Base-by-base conservation (phyloP, 1,140 invertebrate species). In the Periplaneta americana region DNA sequence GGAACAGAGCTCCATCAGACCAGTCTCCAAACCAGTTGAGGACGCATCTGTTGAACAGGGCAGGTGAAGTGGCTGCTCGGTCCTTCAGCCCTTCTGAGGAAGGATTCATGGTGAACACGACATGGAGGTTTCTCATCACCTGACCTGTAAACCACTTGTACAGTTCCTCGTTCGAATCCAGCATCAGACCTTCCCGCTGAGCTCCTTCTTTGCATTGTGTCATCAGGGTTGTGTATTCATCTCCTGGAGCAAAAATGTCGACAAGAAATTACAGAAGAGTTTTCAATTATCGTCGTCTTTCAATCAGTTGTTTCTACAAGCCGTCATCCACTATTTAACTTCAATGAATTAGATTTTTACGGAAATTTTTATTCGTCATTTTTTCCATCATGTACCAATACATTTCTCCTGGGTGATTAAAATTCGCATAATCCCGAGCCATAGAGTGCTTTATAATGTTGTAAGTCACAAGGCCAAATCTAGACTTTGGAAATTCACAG, bases 11-110 rank as follows among this genome's bases (percentile, higher is more conserved):
- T 18, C 96, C 96, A 87, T 99, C 97, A 17, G 98, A 98, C 99
- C 99, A 99, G 90, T 99, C 99, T 1, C 99, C 99, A 88, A 99
- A 99, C 99, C 99, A 99, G 88, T 99, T 99, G 57, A 99, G 91
- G 1, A 99, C 99, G 90, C 99, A 99, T 87, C 98, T 93, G 91
- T 99, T 99, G 91, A 99, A 99, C 31, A 99, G 90, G 33, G 99
- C 99, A 79, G 99, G 99, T 4, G 98, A 99, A 0, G 99, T 99
- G 5, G 98, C 96, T 4, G 99, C 98, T 82, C 98, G 91, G 89
- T 99, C 98, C 88, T 99, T 99, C 8, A 99, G 91, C 0, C 98
- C 99, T 87, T 99, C 98, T 0, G 97, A 97, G 6, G 96, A 98
- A 15, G 99, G 99, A 90, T 99, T 99, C 99, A 99, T 99, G 0